Evolutionary conservation across 2,797 vertebrate genomes (phyloP).

Genomic region (Enteromius paludinosus): DNA sequence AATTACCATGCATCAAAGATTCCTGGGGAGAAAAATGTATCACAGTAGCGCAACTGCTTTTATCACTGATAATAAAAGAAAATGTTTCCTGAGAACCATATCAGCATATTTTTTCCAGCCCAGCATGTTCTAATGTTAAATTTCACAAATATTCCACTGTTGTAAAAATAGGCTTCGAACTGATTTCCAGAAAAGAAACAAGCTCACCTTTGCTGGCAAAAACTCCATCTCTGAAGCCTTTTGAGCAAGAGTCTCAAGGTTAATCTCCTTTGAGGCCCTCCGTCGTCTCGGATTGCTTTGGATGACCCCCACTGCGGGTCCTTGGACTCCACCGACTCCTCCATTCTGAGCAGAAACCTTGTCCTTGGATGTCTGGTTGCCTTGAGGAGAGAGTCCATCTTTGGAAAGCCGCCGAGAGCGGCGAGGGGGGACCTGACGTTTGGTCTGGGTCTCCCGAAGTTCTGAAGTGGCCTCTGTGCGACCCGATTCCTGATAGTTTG

Average conservation of each 20-base stretch:
- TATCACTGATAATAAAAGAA: background rate
- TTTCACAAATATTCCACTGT: constrained; percentile 47
- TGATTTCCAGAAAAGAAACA: constrained; percentile 62
- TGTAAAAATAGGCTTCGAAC: constrained; percentile 64
- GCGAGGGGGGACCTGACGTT: constrained; percentile 79
- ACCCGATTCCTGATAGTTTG: constrained; percentile 68
- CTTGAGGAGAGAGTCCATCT: constrained; percentile 84
- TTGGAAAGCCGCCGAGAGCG: constrained; percentile 92
- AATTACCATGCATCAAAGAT: no score
- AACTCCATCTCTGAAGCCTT: constrained; percentile 95
- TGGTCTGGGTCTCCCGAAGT: constrained; percentile 66
- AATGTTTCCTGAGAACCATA: background rate
- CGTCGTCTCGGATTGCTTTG: constrained; percentile 89
- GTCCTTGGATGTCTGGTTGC: constrained; percentile 65
- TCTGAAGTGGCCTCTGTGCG: constrained; percentile 57
- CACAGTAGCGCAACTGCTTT: background rate
- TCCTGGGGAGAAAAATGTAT: background rate
- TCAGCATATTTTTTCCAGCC: background rate
- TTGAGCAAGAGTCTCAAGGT: constrained; percentile 93
- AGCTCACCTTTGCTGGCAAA: constrained; percentile 79
- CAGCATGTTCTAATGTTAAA: background rate
- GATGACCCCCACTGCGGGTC: constrained; percentile 87
- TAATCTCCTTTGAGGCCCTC: constrained; percentile 93
- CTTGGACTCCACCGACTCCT: constrained; percentile 76
- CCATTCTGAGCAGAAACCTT: constrained; percentile 59